These are phyloP conservation scores for Rhagonycha lutea DNA, from an alignment of 2,888 invertebrate genomes.

Conservation along the genomic window DNA sequence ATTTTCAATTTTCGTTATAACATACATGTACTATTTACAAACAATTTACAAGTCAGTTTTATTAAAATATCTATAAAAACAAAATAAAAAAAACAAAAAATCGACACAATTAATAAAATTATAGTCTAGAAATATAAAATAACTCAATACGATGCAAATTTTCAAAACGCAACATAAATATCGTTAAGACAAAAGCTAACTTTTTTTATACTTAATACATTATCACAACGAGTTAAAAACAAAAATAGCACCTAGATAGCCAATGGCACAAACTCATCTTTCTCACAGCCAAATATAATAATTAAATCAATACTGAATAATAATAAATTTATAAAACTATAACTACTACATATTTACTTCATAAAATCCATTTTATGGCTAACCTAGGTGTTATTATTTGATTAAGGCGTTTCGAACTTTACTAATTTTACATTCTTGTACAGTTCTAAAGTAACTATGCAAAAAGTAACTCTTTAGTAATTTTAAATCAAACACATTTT, in stretches of 20 bases:
- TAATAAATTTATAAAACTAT: conserved; percentile 46
- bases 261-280: conserved; percentile 56
- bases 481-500: neutral
- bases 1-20: conserved; percentile 23
- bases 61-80: conserved; percentile 4
- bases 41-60: conserved; percentile 18
- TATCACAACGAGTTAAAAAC: conserved; percentile 40
- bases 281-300: conserved; percentile 54
- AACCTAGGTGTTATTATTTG: conserved; percentile 48
- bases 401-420: conserved; percentile 30
- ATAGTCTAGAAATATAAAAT: neutral
- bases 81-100: neutral
- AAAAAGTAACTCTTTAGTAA: neutral
- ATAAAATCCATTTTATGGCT: conserved; percentile 39
- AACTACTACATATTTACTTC: conserved; percentile 18
- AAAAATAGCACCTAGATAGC: conserved; percentile 51
- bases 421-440: conserved; percentile 13
- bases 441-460: neutral
- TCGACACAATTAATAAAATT: neutral
- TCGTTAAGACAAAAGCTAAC: conserved; percentile 1
- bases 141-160: neutral
- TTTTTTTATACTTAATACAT: conserved; percentile 29
- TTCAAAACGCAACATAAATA: neutral
- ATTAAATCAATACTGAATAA: conserved; percentile 45
- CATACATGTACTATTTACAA: conserved; percentile 25